Percentiles rank a stretch among this genome's conserved stretches.
Conservation (phyloP, 2,888 invertebrate genomes). For the Pristionchus fissidentatus region DNA sequence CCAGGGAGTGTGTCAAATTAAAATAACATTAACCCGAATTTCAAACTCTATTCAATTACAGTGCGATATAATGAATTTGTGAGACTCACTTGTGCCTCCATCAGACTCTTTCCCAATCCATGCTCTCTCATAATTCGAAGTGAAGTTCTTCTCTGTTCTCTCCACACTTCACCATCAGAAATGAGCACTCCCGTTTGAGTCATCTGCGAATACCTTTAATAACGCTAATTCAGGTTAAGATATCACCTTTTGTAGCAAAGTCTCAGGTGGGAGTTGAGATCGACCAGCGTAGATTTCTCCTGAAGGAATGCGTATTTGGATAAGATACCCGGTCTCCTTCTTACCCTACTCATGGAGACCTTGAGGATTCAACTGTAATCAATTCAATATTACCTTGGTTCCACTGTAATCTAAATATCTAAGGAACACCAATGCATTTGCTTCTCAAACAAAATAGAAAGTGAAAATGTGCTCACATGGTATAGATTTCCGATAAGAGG, state of each 20-base stretch:
- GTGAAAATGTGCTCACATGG: slow-evolving; percentile 49
- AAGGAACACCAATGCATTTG: too few relatives aligned
- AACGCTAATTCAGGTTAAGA: neutral
- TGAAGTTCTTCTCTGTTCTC: slow-evolving; percentile 56
- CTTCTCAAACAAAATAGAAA: neutral
- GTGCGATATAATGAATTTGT: neutral
- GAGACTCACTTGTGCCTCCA: slow-evolving; percentile 57
- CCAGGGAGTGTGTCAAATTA: too few relatives aligned
- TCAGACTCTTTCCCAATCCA: slow-evolving; percentile 60
- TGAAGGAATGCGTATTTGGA: slow-evolving; percentile 9
- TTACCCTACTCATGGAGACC: too few relatives aligned
- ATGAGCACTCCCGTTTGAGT: slow-evolving; percentile 29
- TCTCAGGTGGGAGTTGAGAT: slow-evolving; percentile 52
- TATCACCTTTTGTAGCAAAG: slow-evolving; percentile 39
- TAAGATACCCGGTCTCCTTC: too few relatives aligned
- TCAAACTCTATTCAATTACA: too few relatives aligned
- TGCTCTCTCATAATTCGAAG: slow-evolving; percentile 61
- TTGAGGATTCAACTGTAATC: too few relatives aligned
- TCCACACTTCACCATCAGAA: slow-evolving; percentile 61
- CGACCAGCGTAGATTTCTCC: slow-evolving; percentile 54
- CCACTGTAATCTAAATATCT: too few relatives aligned
- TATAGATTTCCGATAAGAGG: slow-evolving; percentile 55
- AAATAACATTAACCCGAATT: too few relatives aligned
- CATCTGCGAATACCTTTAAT: neutral
- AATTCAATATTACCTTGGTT: too few relatives aligned